Conservation (phyloP, 1,140 invertebrate species). For the Galleria mellonella region DNA sequence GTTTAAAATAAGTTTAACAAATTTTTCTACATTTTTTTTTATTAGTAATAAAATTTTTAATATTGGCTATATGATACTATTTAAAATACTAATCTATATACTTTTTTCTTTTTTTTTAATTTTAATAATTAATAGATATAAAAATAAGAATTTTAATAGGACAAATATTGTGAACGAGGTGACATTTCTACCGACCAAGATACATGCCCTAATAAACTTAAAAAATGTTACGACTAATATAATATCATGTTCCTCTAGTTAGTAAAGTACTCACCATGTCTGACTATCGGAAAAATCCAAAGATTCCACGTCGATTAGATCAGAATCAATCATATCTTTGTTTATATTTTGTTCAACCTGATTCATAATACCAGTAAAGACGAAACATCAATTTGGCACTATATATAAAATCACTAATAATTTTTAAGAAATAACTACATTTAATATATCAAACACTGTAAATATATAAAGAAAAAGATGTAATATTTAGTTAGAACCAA, state of each 20-base stretch:
- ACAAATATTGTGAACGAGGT: not conserved
- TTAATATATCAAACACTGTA: constrained; percentile 46
- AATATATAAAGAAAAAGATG: constrained; percentile 54
- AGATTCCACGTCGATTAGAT: constrained; percentile 69
- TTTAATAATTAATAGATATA: no score
- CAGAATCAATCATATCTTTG: constrained; percentile 72
- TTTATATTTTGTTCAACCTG: constrained; percentile 72
- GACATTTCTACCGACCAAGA: constrained; percentile 8
- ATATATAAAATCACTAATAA: constrained; percentile 50
- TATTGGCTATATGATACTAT: no score
- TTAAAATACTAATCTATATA: no score
- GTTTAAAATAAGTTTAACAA: no score
- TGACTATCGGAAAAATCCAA: constrained; percentile 66
- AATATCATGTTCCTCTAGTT: no score
- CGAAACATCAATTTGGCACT: constrained; percentile 70
- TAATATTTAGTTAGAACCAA: constrained; percentile 40
- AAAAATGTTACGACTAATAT: not conserved
- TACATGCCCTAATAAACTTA: constrained; percentile 7
- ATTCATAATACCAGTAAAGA: constrained; percentile 59
- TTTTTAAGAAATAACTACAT: constrained; percentile 52
- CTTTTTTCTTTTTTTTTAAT: no score
- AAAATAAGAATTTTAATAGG: no score
- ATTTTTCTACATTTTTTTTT: no score
- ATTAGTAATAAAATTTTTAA: no score
- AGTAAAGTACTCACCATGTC: constrained; percentile 49